Evolutionary conservation across 1,140 invertebrate species (phyloP).

Genomic region (Drosophila kanapiae): DNA sequence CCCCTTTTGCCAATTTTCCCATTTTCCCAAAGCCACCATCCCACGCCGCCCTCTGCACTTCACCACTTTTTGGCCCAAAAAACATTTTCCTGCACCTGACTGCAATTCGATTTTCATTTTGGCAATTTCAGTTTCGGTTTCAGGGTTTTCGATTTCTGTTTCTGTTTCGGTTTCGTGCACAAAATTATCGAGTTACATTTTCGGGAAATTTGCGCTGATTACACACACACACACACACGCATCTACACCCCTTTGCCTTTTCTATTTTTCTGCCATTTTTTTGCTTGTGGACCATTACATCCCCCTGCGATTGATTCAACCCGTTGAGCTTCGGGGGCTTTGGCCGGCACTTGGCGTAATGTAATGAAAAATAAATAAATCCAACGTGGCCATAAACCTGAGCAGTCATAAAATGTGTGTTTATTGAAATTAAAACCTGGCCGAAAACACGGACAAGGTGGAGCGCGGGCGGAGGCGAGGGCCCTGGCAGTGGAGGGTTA

Average conservation of each 20-base stretch:
- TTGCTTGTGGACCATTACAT: constrained; percentile 14
- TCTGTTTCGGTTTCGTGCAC: constrained; percentile 25
- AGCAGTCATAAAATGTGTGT: constrained; percentile 68
- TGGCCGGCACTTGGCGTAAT: constrained; percentile 37
- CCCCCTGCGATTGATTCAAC: constrained; percentile 6
- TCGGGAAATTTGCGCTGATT: constrained; percentile 36
- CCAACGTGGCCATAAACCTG: constrained; percentile 36
- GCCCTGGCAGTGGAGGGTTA: neutral
- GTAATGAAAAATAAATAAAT: constrained; percentile 67
- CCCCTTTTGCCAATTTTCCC: constrained; percentile 16
- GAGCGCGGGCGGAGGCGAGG: neutral
- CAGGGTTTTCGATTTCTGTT: constrained; percentile 46
- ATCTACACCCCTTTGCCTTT: neutral
- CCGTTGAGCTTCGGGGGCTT: constrained; percentile 22
- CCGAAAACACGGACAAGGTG: neutral
- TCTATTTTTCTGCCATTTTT: neutral
- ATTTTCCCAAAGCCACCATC: neutral
- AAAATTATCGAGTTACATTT: constrained; percentile 49
- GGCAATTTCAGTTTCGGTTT: constrained; percentile 42
- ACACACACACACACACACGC: constrained; percentile 22
- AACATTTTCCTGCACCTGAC: constrained; percentile 23
- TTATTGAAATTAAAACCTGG: constrained; percentile 71
- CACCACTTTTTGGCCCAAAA: constrained; percentile 7
- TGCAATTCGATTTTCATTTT: constrained; percentile 41
- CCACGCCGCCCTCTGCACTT: neutral